These are phyloP conservation scores for Iphiclides podalirius DNA, from an alignment of 2,888 invertebrate species.

Conservation along the genomic window DNA sequence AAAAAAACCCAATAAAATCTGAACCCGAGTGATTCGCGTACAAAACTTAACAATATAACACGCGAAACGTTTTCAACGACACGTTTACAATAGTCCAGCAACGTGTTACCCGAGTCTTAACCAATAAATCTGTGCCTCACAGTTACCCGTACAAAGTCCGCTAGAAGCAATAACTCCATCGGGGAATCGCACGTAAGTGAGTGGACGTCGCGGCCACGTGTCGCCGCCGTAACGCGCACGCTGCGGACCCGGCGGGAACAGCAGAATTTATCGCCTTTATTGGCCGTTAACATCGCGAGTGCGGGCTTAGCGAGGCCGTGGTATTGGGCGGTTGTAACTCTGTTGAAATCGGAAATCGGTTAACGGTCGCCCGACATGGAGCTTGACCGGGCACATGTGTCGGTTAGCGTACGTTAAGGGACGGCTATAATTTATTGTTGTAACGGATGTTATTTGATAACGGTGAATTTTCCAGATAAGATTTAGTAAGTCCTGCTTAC, in stretches of 20 bases:
- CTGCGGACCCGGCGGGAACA: constrained; percentile 19
- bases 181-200: constrained; percentile 38
- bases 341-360: constrained; percentile 35
- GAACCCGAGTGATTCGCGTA: no score
- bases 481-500: no score
- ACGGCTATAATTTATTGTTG: background rate
- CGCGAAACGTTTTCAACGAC: no score
- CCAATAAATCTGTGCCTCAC: constrained; percentile 6
- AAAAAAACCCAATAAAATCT: no score
- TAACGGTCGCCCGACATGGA: constrained; percentile 18
- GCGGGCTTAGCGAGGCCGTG: constrained; percentile 30
- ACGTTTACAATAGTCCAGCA: no score
- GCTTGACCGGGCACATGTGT: no score
- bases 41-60: background rate
- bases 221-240: constrained; percentile 31
- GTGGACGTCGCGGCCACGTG: constrained; percentile 32
- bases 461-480: no score
- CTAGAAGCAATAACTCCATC: constrained; percentile 37
- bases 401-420: no score
- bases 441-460: no score
- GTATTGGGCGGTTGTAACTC: constrained; percentile 40
- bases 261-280: constrained; percentile 43
- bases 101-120: constrained; percentile 1
- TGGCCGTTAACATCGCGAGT: constrained; percentile 44
- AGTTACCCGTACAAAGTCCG: constrained; percentile 5